Evolutionary conservation across 2,113 vertebrate species (phyloP).

Genomic region (Capricornis sumatraensis): DNA sequence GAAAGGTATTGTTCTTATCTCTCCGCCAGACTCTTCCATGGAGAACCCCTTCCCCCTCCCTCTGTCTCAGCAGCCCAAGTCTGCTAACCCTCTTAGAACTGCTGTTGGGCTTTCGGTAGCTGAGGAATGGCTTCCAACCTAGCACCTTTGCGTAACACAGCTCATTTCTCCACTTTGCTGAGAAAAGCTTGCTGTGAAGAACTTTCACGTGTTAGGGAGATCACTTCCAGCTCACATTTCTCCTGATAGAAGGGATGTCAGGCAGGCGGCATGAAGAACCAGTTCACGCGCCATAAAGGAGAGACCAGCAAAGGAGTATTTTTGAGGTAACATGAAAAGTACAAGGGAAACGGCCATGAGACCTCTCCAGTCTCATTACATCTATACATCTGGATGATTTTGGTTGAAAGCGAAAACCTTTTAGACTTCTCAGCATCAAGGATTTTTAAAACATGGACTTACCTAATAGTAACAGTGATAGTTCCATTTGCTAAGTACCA

Average conservation of each 20-base stretch:
- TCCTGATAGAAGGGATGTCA: neutral
- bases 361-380: neutral
- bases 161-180: neutral
- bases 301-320: neutral
- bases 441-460: neutral
- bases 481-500: neutral
- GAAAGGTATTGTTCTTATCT: neutral
- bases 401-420: neutral
- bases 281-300: fast-evolving
- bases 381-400: neutral
- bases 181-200: neutral
- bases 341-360: neutral
- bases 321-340: neutral
- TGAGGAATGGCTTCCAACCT: neutral
- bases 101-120: neutral
- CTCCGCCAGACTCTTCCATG: fast-evolving
- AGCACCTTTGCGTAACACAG: neutral
- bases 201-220: neutral
- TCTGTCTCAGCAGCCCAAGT: neutral
- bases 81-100: neutral
- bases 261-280: neutral
- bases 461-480: too few relatives aligned
- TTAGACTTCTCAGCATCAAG: neutral
- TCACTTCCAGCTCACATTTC: neutral
- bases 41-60: neutral